phyloP scores from a whole-genome alignment of 2,888 invertebrate genomes.

The Macrosiphum euphorbiae region DNA sequence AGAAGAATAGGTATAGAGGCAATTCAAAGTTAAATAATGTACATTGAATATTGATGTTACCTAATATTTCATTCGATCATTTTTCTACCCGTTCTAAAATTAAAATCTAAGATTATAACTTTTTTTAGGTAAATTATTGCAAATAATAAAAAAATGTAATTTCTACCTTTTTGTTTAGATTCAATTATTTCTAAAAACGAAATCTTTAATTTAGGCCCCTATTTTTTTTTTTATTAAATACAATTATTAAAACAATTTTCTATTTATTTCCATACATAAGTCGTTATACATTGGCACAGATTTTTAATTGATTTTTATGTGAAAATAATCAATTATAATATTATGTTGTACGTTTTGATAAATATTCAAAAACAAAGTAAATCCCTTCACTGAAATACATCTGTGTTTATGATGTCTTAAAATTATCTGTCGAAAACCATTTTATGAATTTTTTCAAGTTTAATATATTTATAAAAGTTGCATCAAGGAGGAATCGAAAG shows the following conservation, averaged over 20 bases:
- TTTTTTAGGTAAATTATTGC: neutral
- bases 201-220: too few relatives aligned
- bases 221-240: too few relatives aligned
- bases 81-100: neutral
- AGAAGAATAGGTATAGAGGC: neutral
- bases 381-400: neutral
- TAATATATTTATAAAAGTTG: slow-evolving; percentile 10
- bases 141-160: neutral
- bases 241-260: neutral
- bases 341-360: neutral
- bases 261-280: neutral
- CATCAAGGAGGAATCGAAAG: neutral
- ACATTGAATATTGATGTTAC: too few relatives aligned
- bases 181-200: neutral
- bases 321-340: neutral
- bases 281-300: neutral
- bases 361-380: neutral
- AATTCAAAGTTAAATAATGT: neutral
- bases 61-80: neutral
- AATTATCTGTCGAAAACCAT: neutral
- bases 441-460: slow-evolving; percentile 17
- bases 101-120: neutral
- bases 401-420: neutral
- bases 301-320: neutral
- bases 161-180: neutral